phyloP scores from a whole-genome alignment of 2,888 invertebrate genomes.

The Watsonalla binaria region DNA sequence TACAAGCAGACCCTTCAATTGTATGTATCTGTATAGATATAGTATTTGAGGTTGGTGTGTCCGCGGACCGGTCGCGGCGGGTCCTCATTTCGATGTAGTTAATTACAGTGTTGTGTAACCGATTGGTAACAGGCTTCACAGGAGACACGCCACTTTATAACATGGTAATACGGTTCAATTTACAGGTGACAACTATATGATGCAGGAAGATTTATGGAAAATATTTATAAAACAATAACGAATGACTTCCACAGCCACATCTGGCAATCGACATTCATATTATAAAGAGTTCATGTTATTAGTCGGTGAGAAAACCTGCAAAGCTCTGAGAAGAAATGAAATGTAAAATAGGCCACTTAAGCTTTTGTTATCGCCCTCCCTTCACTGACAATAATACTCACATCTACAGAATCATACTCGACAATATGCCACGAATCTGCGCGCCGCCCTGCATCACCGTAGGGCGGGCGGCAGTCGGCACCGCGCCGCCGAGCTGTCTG shows the following conservation, averaged over 20 bases:
- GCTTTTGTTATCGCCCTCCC: not conserved
- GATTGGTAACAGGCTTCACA: not conserved
- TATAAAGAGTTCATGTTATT: too few species aligned
- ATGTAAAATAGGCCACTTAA: not conserved
- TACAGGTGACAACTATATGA: not conserved
- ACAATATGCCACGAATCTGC: constrained; percentile 5
- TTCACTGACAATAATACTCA: not conserved
- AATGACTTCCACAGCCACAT: too few species aligned
- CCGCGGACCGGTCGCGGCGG: not conserved
- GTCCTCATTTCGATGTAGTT: not conserved
- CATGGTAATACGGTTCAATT: not conserved
- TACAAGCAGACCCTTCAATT: too few species aligned
- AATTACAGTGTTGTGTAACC: not conserved
- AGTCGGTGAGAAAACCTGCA: too few species aligned
- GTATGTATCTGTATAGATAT: too few species aligned
- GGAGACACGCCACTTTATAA: not conserved
- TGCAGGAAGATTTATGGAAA: too few species aligned
- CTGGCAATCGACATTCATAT: too few species aligned
- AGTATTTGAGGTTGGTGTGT: too few species aligned
- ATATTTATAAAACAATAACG: too few species aligned
- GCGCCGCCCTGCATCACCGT: constrained; percentile 13
- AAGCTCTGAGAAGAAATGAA: not conserved
- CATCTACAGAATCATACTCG: constrained; percentile 1
- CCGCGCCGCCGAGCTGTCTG: constrained; percentile 24
- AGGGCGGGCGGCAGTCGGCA: constrained; percentile 32